Evolutionary conservation across 2,113 vertebrate genomes (phyloP).

Genomic region (Manacus vitellinus): DNA sequence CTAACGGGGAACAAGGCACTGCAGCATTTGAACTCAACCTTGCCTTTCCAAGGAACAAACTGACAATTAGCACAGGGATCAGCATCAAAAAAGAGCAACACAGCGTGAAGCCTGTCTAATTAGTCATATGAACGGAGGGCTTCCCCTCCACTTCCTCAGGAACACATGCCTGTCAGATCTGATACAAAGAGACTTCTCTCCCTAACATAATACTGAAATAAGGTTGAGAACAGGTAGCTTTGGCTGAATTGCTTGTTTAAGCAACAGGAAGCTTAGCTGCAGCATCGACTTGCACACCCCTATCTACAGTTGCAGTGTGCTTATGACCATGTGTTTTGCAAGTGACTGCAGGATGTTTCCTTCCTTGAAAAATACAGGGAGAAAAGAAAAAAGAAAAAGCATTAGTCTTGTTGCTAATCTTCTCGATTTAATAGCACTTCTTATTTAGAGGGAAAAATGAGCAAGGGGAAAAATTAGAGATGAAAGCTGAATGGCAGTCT

Average conservation of each 20-base stretch:
- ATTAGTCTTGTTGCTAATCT: background rate
- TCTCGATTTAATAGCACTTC: conserved; percentile 34
- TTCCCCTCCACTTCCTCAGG: conserved; percentile 81
- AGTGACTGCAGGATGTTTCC: background rate
- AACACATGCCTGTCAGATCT: conserved; percentile 83
- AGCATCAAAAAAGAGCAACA: conserved; percentile 92
- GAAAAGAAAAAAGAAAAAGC: background rate
- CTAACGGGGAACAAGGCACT: conserved; percentile 69
- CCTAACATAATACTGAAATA: conserved; percentile 46
- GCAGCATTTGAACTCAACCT: conserved; percentile 93
- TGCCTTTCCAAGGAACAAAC: conserved; percentile 79
- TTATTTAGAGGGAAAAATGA: conserved; percentile 61
- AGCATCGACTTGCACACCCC: background rate
- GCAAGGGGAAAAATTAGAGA: conserved; percentile 60
- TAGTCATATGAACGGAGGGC: conserved; percentile 97
- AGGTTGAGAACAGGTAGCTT: conserved; percentile 61
- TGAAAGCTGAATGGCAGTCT: conserved; percentile 62
- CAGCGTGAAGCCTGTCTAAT: conserved; percentile 96
- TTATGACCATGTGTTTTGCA: background rate
- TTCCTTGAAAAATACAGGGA: background rate
- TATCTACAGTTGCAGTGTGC: background rate
- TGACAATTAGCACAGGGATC: conserved; percentile 90
- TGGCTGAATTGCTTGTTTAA: background rate
- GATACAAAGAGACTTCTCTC: conserved; percentile 60
- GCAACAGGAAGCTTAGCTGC: background rate